Evolutionary conservation across 2,797 vertebrate species (phyloP).

Genomic region (Orestias chungarensis): DNA sequence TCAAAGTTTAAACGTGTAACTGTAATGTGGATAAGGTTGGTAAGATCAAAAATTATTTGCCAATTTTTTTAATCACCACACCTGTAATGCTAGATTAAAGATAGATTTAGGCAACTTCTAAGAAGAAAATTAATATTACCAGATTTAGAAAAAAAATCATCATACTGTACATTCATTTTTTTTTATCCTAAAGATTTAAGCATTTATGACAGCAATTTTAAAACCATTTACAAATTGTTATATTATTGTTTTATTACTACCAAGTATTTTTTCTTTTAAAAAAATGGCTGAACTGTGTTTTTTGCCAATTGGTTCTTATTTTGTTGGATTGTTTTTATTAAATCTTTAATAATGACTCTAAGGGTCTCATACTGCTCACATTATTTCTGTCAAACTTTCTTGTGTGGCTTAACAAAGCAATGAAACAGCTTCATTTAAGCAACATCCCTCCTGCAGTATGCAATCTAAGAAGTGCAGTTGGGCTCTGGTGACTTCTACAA

Average conservation of each 20-base stretch:
- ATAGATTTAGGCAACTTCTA: background rate
- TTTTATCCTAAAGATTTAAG: background rate
- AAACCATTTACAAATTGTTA: background rate
- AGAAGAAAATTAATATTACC: background rate
- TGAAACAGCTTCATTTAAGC: conserved; percentile 25
- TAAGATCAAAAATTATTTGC: too few relatives aligned
- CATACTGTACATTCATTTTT: background rate
- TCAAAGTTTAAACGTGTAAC: too few relatives aligned
- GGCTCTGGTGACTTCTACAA: conserved; percentile 54
- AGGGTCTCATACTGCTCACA: background rate
- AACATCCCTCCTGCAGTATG: conserved; percentile 18
- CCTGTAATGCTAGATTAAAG: too few relatives aligned
- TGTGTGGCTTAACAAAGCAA: conserved; percentile 2
- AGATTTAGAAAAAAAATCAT: too few relatives aligned
- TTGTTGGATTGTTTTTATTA: background rate
- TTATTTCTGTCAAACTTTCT: conserved; percentile 16
- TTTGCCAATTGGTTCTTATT: background rate
- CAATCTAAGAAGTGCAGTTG: conserved; percentile 37
- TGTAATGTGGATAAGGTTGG: too few relatives aligned
- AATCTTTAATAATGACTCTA: conserved; percentile 12
- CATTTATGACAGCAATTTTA: background rate
- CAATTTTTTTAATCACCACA: too few relatives aligned
- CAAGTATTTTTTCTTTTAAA: background rate
- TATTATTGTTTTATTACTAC: background rate
- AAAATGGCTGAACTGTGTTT: background rate